phyloP scores from a whole-genome alignment of 2,797 vertebrate genomes.

The Poecilia wingei region DNA sequence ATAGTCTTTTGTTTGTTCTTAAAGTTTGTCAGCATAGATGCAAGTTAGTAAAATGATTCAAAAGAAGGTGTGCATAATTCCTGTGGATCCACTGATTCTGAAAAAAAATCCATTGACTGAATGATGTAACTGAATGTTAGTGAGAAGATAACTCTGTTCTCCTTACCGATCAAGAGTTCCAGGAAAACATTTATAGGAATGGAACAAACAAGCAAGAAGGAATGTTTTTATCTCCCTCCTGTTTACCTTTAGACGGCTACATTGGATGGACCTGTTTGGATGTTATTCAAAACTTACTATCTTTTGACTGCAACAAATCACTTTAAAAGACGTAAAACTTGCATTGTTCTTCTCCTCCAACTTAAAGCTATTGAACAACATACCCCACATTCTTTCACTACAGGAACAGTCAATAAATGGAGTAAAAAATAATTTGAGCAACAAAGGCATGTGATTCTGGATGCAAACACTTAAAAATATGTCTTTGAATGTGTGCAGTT shows the following conservation, averaged over 20 bases:
- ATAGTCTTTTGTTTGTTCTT: neutral
- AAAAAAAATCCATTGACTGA: neutral
- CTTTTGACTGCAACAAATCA: neutral
- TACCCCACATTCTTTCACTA: neutral
- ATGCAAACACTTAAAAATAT: neutral
- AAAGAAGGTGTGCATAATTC: neutral
- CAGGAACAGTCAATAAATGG: neutral
- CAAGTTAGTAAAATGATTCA: neutral
- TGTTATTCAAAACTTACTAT: conserved; percentile 1
- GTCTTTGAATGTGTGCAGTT: neutral
- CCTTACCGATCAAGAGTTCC: neutral
- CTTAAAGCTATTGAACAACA: neutral
- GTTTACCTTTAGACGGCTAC: conserved; percentile 17
- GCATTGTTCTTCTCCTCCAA: neutral
- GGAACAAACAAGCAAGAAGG: neutral
- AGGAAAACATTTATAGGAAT: neutral
- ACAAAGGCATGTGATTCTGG: neutral
- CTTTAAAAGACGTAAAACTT: neutral
- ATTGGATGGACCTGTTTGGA: neutral
- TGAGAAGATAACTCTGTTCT: conserved; percentile 2
- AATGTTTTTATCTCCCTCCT: neutral
- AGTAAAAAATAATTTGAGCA: neutral
- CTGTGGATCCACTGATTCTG: neutral
- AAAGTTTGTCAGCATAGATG: neutral
- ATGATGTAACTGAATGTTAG: neutral